phyloP scores from a whole-genome alignment of 2,113 vertebrate species.

The Empidonax alnorum region DNA sequence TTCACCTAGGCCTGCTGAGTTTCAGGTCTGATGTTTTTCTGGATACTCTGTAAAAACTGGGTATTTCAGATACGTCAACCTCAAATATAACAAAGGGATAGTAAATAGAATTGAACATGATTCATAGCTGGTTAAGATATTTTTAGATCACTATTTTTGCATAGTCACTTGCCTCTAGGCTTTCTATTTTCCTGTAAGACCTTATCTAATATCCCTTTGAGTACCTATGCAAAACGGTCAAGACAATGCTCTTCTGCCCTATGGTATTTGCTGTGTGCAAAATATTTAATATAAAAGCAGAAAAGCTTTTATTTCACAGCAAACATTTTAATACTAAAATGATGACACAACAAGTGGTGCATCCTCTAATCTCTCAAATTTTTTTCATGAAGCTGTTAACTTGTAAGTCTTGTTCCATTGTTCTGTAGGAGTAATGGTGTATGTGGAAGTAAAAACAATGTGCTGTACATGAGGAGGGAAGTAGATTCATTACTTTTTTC shows the following conservation, averaged over 20 bases:
- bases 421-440: background rate
- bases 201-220: background rate
- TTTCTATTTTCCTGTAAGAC: background rate
- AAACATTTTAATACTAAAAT: background rate
- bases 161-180: background rate
- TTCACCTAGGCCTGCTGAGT: background rate
- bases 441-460: background rate
- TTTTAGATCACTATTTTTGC: constrained; percentile 9
- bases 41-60: background rate
- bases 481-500: background rate
- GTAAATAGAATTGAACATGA: background rate
- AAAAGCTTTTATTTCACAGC: constrained; percentile 1
- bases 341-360: background rate
- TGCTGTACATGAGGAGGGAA: background rate
- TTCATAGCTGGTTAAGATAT: background rate
- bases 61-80: background rate
- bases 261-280: background rate
- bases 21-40: background rate
- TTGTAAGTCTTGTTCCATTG: background rate
- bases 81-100: background rate
- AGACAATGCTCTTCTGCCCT: background rate
- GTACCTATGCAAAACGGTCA: constrained; percentile 7
- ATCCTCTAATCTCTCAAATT: background rate
- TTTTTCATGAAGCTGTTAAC: background rate
- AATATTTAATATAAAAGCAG: background rate